Conservation (phyloP, 1,140 invertebrate genomes). For the Drosophila yakuba region DNA sequence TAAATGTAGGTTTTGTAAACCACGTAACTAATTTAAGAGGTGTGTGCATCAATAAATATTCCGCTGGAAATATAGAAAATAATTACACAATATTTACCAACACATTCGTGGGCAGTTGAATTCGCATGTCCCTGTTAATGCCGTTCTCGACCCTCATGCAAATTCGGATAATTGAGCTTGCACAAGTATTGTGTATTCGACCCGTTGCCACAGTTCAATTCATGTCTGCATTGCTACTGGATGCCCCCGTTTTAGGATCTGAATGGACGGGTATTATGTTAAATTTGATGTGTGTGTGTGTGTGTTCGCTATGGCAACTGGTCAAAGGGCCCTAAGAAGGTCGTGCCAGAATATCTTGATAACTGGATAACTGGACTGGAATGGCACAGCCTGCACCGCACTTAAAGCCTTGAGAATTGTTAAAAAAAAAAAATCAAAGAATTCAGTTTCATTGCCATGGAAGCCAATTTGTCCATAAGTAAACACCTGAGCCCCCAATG, state of each 20-base stretch:
- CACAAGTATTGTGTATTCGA: constrained; percentile 8
- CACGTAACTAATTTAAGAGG: too few relatives aligned
- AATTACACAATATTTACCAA: not conserved
- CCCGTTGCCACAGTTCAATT: constrained; percentile 38
- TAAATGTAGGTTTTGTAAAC: too few relatives aligned
- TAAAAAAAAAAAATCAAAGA: constrained; percentile 2
- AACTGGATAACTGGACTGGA: constrained; percentile 2
- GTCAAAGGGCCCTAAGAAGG: constrained; percentile 33
- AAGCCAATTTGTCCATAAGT: constrained; percentile 1
- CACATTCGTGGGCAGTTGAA: not conserved
- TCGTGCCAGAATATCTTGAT: not conserved
- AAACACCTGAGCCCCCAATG: constrained; percentile 9
- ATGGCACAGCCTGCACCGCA: not conserved
- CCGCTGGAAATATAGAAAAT: not conserved
- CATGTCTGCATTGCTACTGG: constrained; percentile 27
- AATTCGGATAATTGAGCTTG: not conserved
- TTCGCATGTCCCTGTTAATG: not conserved
- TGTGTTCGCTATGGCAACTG: constrained; percentile 58
- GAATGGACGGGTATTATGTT: constrained; percentile 40
- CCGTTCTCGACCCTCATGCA: too few relatives aligned
- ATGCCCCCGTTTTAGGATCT: not conserved
- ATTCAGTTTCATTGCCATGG: constrained; percentile 9
- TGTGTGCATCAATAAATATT: too few relatives aligned
- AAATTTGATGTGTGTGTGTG: constrained; percentile 48
- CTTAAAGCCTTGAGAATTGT: constrained; percentile 17